These are phyloP conservation scores for Gila robusta DNA, from an alignment of 2,797 vertebrate species.

Conservation along the genomic window DNA sequence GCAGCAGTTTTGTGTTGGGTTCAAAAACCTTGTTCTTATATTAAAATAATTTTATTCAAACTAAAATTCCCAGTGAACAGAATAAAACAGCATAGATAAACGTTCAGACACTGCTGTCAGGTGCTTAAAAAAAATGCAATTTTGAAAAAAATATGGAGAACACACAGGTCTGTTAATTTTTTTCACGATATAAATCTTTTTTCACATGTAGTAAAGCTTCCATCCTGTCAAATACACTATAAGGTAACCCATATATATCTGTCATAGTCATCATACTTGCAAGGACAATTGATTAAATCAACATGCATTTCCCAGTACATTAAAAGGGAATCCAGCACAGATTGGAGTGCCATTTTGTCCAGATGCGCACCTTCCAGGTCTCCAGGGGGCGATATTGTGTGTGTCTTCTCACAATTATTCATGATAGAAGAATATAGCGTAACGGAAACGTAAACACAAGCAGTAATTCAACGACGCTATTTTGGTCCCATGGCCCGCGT, in stretches of 20 bases:
- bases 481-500: background rate
- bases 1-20: too few relatives aligned
- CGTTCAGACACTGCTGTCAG: background rate
- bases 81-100: too few relatives aligned
- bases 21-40: too few relatives aligned
- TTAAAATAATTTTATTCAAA: too few relatives aligned
- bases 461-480: background rate
- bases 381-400: conserved; percentile 22
- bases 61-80: too few relatives aligned
- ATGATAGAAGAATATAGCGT: background rate
- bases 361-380: background rate
- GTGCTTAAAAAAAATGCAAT: background rate
- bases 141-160: background rate
- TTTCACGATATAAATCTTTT: background rate
- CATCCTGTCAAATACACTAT: background rate
- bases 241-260: too few relatives aligned
- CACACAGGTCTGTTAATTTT: background rate
- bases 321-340: background rate
- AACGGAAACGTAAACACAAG: conserved; percentile 32
- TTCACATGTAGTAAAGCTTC: background rate
- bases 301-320: too few relatives aligned
- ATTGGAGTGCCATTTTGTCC: background rate
- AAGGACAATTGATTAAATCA: background rate
- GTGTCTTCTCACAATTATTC: background rate
- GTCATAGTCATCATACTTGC: background rate